These are phyloP conservation scores for Listrodromus nycthemerus DNA, from an alignment of 2,888 invertebrate genomes.

Conservation along the genomic window DNA sequence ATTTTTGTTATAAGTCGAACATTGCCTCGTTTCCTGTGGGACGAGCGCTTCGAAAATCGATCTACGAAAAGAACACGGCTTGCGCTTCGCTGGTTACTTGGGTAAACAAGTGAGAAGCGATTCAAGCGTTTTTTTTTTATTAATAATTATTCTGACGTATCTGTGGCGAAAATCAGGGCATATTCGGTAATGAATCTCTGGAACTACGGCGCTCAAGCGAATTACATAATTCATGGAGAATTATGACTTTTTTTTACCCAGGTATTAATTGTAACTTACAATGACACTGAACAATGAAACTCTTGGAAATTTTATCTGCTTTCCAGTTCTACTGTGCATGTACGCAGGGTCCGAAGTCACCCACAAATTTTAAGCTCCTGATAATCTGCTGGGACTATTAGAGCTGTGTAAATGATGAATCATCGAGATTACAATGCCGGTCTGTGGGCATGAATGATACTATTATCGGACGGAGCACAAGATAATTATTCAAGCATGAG, in stretches of 20 bases:
- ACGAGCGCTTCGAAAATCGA: not conserved
- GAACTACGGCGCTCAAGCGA: not conserved
- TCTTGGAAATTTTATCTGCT: not conserved
- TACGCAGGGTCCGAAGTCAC: slow-evolving; percentile 13
- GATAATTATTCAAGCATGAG: not conserved
- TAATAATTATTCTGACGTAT: not conserved
- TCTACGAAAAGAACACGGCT: not conserved
- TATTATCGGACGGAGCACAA: not conserved
- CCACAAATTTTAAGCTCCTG: slow-evolving; percentile 26
- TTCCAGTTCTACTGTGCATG: not conserved
- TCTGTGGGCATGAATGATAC: slow-evolving; percentile 40
- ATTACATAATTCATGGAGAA: slow-evolving; percentile 9
- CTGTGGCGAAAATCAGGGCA: not conserved
- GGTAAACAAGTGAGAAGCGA: too few species aligned
- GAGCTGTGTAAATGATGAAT: slow-evolving; percentile 51
- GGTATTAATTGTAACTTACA: not conserved
- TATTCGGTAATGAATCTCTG: not conserved
- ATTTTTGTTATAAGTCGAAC: too few species aligned
- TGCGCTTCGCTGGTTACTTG: not conserved
- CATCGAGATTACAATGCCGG: slow-evolving; percentile 27
- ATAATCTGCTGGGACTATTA: slow-evolving; percentile 2
- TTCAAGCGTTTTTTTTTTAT: too few species aligned
- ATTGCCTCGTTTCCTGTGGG: not conserved
- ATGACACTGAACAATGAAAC: not conserved
- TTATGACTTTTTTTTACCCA: not conserved